Evolutionary conservation across 2,888 invertebrate genomes (phyloP), one percentile per base, ranked within the genome.

Genomic region (Aleiodes alternator): DNA sequence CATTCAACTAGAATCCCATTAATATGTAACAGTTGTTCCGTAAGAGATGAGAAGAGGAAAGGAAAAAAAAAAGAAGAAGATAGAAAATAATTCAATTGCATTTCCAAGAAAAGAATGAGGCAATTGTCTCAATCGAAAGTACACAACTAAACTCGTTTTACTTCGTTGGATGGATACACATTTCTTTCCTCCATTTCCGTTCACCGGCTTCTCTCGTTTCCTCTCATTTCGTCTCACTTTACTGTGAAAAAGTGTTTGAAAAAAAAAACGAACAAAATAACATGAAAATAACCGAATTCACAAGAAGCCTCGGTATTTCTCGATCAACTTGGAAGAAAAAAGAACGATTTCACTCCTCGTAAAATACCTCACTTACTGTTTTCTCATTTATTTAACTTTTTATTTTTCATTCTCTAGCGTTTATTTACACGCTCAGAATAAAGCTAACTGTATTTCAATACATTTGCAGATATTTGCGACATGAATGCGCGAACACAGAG

Each of bases 371-470:
- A 55, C 74, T 55, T 69, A 64, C 72, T 77, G 53, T 23, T 73
- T 79, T 69, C 43, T 43, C 43, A 43, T 66, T 78, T 61, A 57
- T 72, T 66, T 64, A 70, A 34, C 61, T 38, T 34, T 72, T 59
- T 29, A 64, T 38, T 23, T 23, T 61, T 77, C 38, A n/a, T 55
- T n/a, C 38, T 55, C 55, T 29, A 31, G 29, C 55, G 8, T 12
- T 34, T 14, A 38, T 38, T 66, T 69, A 50, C 56, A 59, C 77
- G 61, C 50, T 77, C 80, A 76, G 78, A 79, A 81, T 80, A 77
- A 83, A 81, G 82, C 81, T 81, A 82, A 79, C 80, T 80, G 79
- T 80, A 77, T 82, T 84, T 79, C 81, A 78, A 78, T 76, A 80
- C 80, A 78, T 79, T 76, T 80, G 79, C 23, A 23, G 23, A 23